A percentile compares a stretch with the other conserved stretches of the same genome.
Conservation (phyloP, 2,888 invertebrate genomes). For the Meandrusa payeni region DNA sequence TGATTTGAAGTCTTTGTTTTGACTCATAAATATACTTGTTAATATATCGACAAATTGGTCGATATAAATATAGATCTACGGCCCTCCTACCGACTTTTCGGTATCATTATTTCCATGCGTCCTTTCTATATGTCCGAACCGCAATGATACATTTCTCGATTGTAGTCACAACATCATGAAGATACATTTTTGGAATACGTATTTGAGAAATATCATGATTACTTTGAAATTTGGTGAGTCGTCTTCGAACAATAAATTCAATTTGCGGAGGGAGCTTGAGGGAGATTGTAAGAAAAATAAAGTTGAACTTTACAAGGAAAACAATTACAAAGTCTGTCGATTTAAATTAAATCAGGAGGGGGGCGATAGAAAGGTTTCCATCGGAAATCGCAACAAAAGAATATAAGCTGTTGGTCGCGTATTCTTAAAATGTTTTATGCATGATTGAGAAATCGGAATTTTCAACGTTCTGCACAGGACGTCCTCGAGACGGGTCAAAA, state of each 20-base stretch:
- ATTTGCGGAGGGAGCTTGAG: background rate
- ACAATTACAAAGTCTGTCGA: background rate
- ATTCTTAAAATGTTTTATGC: slow-evolving; percentile 24
- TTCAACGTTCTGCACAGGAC: slow-evolving; percentile 22
- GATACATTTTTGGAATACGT: too few relatives aligned
- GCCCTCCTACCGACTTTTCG: too few relatives aligned
- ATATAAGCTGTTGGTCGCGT: slow-evolving; percentile 11
- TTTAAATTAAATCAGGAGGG: slow-evolving; percentile 13
- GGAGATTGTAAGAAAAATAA: background rate
- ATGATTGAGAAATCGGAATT: slow-evolving; percentile 24
- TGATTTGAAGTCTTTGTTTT: too few relatives aligned
- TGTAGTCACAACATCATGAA: too few relatives aligned
- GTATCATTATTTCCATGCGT: too few relatives aligned
- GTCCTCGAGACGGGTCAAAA: slow-evolving; percentile 21
- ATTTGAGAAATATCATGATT: too few relatives aligned
- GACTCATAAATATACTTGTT: too few relatives aligned
- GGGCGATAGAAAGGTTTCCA: slow-evolving; percentile 18
- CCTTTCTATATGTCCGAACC: too few relatives aligned
- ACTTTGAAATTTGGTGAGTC: too few relatives aligned
- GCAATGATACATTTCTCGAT: too few relatives aligned
- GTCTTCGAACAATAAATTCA: background rate
- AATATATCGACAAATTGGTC: too few relatives aligned
- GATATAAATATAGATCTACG: too few relatives aligned
- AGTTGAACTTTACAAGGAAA: slow-evolving; percentile 13
- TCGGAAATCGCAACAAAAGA: slow-evolving; percentile 19